These are phyloP conservation scores for Serrognathus titanus DNA, from an alignment of 2,888 invertebrate genomes.

Conservation along the genomic window DNA sequence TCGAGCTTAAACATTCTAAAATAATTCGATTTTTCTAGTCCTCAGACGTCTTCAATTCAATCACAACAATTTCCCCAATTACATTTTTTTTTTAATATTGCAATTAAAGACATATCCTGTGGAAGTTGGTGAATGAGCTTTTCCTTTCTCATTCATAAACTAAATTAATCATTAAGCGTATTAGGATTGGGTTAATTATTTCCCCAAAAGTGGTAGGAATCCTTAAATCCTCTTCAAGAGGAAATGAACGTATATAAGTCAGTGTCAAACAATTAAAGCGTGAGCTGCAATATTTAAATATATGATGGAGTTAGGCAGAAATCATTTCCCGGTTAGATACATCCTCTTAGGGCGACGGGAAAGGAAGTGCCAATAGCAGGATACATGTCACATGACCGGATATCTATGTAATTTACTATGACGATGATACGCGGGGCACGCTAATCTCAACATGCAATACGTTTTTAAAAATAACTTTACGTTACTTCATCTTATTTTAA, in stretches of 20 bases:
- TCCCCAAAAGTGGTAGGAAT: too few species aligned
- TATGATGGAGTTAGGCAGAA: constrained; percentile 31
- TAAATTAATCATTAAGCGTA: too few species aligned
- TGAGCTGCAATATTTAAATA: constrained; percentile 30
- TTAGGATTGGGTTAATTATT: too few species aligned
- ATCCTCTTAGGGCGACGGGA: constrained; percentile 42
- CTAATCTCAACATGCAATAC: background rate
- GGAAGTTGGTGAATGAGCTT: too few species aligned
- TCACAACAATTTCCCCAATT: too few species aligned
- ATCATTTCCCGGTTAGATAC: constrained; percentile 36
- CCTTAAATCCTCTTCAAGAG: background rate
- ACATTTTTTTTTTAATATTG: too few species aligned
- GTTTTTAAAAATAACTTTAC: background rate
- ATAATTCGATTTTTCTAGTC: too few species aligned
- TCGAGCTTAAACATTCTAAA: too few species aligned
- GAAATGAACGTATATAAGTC: constrained; percentile 26
- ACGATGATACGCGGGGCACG: constrained; percentile 8
- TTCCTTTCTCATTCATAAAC: too few species aligned
- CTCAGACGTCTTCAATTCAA: too few species aligned
- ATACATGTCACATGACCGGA: constrained; percentile 47
- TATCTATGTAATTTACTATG: constrained; percentile 40
- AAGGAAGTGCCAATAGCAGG: constrained; percentile 46
- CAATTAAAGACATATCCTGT: too few species aligned
- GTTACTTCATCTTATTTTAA: too few species aligned
- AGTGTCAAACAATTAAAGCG: constrained; percentile 29